phyloP scores from a whole-genome alignment of 2,113 vertebrate genomes.

The Strix uralensis region DNA sequence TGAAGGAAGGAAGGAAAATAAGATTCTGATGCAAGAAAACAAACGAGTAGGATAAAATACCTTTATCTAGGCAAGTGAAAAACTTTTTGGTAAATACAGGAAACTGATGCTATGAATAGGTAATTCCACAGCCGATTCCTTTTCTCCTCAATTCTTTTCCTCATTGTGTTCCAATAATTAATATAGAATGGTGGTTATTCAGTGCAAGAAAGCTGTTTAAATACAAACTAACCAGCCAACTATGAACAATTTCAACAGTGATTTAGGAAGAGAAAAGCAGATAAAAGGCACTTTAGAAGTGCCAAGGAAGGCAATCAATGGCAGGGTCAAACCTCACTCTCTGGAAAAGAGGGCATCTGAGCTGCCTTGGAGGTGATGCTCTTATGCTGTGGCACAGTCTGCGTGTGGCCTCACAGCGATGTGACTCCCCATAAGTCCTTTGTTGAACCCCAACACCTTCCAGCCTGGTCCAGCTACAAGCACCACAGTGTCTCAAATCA shows the following conservation, averaged over 20 bases:
- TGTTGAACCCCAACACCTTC: background rate
- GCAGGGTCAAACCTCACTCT: background rate
- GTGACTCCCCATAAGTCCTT: background rate
- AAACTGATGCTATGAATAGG: background rate
- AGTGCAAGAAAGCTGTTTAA: background rate
- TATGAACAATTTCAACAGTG: background rate
- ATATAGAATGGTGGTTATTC: background rate
- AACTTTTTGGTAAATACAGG: background rate
- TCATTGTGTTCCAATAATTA: background rate
- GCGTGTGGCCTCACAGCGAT: rapidly evolving
- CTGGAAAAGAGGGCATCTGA: background rate
- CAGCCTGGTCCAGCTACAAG: background rate
- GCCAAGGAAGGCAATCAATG: background rate
- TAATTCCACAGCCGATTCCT: background rate
- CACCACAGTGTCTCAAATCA: background rate
- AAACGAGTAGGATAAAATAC: background rate
- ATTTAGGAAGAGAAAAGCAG: background rate
- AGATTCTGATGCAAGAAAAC: background rate
- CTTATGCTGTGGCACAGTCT: rapidly evolving
- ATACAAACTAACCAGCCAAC: background rate
- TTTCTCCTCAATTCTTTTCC: background rate
- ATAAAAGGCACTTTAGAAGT: background rate
- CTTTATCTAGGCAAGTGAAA: background rate
- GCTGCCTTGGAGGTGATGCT: background rate
- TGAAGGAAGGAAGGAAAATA: background rate